Conservation (phyloP, 2,797 vertebrate species). For the Chaenodraco wilsoni region DNA sequence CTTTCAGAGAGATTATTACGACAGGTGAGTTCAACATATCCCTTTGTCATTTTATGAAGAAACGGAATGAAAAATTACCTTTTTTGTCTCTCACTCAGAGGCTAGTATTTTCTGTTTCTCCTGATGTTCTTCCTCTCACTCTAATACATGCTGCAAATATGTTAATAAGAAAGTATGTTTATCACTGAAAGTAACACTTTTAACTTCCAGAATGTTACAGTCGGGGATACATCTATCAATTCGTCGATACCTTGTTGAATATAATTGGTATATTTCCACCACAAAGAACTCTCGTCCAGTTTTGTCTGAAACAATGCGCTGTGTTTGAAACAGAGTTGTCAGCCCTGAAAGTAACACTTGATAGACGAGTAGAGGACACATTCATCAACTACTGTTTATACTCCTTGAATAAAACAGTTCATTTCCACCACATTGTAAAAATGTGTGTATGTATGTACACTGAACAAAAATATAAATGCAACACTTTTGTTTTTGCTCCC, state of each 20-base stretch:
- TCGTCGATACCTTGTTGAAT: background rate
- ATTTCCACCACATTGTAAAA: background rate
- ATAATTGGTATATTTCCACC: background rate
- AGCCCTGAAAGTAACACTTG: too few species aligned
- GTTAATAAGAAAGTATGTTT: background rate
- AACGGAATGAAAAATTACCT: background rate
- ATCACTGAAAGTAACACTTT: background rate
- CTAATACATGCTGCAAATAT: background rate
- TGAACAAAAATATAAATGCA: too few species aligned
- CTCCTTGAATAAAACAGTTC: background rate
- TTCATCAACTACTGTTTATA: too few species aligned
- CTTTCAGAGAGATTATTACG: constrained; percentile 94
- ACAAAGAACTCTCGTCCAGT: too few species aligned
- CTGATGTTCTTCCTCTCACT: background rate
- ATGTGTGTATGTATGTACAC: too few species aligned
- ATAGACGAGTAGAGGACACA: too few species aligned
- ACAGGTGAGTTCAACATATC: constrained; percentile 82
- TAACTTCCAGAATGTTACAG: background rate
- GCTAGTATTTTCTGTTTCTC: background rate
- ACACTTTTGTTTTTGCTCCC: too few species aligned
- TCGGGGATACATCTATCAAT: background rate
- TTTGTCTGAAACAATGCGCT: too few species aligned
- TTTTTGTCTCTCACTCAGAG: too few species aligned
- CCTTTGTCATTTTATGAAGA: background rate
- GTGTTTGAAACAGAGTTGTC: too few species aligned